phyloP scores from a whole-genome alignment of 2,797 vertebrate genomes.

The Catamblyrhynchus diadema region DNA sequence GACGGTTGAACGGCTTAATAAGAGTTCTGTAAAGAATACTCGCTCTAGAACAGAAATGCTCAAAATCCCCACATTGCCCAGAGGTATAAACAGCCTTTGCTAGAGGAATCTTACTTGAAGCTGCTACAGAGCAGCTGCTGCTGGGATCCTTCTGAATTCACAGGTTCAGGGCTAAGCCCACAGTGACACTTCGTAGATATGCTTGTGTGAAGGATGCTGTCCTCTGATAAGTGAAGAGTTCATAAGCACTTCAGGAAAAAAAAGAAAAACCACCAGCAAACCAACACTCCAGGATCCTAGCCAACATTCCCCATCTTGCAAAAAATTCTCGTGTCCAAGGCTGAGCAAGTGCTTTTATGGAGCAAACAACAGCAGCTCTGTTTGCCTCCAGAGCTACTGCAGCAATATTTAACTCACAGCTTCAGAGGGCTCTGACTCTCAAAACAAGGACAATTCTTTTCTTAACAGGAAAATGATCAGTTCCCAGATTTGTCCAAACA shows the following conservation, averaged over 20 bases:
- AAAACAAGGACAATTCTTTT: conserved; percentile 1
- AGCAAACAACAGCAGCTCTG: conserved; percentile 71
- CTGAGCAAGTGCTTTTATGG: conserved; percentile 69
- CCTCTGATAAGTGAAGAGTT: background rate
- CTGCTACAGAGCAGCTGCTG: background rate
- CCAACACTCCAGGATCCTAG: conserved; percentile 31
- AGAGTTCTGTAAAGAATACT: background rate
- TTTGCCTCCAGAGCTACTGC: conserved; percentile 55
- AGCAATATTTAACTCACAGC: conserved; percentile 63
- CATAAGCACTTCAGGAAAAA: background rate
- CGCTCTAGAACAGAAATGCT: background rate
- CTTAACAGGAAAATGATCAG: background rate
- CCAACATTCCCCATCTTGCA: conserved; percentile 67
- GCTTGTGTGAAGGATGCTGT: background rate
- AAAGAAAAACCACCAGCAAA: background rate
- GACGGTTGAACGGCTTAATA: background rate
- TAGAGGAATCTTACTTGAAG: background rate
- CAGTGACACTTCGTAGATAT: accelerated
- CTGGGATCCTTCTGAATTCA: background rate
- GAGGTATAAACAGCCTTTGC: background rate
- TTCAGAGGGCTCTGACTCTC: background rate
- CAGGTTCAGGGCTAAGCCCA: background rate
- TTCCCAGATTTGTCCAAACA: background rate
- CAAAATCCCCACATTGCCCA: background rate
- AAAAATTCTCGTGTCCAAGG: conserved; percentile 62